These are phyloP conservation scores for Thymelicus lineola DNA, from an alignment of 2,888 invertebrate species.

Conservation along the genomic window DNA sequence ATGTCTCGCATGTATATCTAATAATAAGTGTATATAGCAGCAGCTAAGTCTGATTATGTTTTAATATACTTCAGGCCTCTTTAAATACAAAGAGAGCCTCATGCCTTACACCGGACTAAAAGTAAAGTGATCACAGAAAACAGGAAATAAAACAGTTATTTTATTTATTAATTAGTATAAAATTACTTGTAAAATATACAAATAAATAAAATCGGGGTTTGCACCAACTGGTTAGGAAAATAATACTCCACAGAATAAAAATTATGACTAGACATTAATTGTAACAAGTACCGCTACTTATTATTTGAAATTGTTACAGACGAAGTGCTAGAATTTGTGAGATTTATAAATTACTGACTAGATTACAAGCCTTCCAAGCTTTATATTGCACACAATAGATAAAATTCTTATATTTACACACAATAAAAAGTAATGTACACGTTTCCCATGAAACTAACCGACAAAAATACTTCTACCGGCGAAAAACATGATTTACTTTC, in stretches of 20 bases:
- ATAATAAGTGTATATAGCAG: too few species aligned
- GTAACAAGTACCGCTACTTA: not conserved
- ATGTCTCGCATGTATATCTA: too few species aligned
- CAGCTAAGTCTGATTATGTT: too few species aligned
- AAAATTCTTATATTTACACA: conserved; percentile 40
- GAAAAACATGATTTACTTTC: not conserved
- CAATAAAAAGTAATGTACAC: conserved; percentile 1
- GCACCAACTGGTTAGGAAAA: conserved; percentile 33
- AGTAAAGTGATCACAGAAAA: not conserved
- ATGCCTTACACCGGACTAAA: not conserved
- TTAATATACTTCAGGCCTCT: too few species aligned
- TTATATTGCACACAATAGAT: conserved; percentile 55
- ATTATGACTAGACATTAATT: not conserved
- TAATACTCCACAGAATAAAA: conserved; percentile 26
- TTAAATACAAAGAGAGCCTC: too few species aligned
- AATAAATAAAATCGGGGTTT: conserved; percentile 39
- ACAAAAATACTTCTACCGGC: not conserved
- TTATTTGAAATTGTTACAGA: not conserved
- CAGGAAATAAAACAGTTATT: conserved; percentile 18
- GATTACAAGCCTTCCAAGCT: conserved; percentile 34
- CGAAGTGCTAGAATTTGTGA: conserved; percentile 13
- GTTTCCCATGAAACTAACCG: not conserved
- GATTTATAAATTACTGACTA: conserved; percentile 31
- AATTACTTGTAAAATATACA: conserved; percentile 31
- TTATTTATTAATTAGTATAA: conserved; percentile 38